Evolutionary conservation across 2,888 invertebrate species (phyloP).

Genomic region (Philonicus albiceps): DNA sequence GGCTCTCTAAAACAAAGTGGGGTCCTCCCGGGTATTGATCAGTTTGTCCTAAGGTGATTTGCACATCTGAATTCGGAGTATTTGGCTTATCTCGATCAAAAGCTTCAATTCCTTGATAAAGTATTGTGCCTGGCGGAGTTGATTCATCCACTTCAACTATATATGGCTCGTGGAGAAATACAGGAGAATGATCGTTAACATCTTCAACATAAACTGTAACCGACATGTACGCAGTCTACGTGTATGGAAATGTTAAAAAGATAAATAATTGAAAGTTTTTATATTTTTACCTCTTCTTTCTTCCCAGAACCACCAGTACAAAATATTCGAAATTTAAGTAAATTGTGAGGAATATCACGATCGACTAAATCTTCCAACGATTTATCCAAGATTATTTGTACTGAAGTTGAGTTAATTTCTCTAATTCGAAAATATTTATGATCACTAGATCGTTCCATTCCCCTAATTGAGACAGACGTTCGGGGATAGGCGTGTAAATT

Average conservation of each 20-base stretch:
- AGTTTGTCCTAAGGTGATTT: constrained; percentile 78
- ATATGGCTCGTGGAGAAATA: constrained; percentile 81
- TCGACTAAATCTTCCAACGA: constrained; percentile 84
- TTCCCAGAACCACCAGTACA: constrained; percentile 65
- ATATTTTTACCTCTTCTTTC: constrained; percentile 57
- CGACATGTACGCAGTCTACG: constrained; percentile 81
- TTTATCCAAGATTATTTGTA: constrained; percentile 78
- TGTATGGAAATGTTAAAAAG: constrained; percentile 43
- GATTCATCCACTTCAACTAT: constrained; percentile 81
- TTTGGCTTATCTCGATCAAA: constrained; percentile 86
- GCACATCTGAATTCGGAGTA: constrained; percentile 86
- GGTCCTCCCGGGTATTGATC: constrained; percentile 58
- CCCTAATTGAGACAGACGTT: constrained; percentile 60
- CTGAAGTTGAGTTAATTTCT: constrained; percentile 79
- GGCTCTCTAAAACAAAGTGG: constrained; percentile 78
- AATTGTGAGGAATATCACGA: constrained; percentile 79
- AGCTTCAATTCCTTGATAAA: constrained; percentile 82
- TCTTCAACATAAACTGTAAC: constrained; percentile 90
- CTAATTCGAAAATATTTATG: constrained; percentile 63
- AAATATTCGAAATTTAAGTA: constrained; percentile 81
- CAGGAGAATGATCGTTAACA: constrained; percentile 83
- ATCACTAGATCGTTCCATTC: constrained; percentile 58
- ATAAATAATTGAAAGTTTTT: constrained; percentile 1
- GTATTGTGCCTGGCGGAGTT: constrained; percentile 77
- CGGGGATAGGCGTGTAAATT: constrained; percentile 85